Evolutionary conservation across 30 jellyfish, hydroid and myxozoan genomes (phyloP), one percentile per base, ranked within the genome.

Genomic region (Aurelia aurita): DNA sequence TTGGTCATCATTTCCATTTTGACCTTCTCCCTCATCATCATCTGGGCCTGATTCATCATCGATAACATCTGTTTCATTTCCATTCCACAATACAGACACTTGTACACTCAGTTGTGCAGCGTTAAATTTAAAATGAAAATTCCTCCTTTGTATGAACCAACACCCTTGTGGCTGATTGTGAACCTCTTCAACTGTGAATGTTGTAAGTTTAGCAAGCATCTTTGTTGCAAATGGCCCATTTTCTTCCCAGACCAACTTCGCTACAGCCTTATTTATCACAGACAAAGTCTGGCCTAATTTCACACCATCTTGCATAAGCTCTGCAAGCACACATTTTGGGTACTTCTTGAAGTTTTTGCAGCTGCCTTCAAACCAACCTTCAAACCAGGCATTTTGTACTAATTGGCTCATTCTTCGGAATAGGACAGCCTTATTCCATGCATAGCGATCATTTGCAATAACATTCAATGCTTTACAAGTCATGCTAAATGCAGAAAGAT

Each of bases 301-400:
- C 31, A 81, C 84, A 12, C 91, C 78, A 18, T 57, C 83, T 10
- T 73, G 73, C 77, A 81, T 68, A 45, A 81, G 71, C 34, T 53
- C 22, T 16, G 78, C 49, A 4, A 66, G 77, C 29, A 57, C 80
- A 58, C 91, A 69, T 45, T 69, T 81, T 21, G 84, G 91, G 28
- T 81, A 81, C 3, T 79, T 79, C 74, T 62, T 62, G 47, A 60
- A 79, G 82, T 43, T 27, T 22, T 43, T 47, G 31, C 23, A 76
- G 25, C 19, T 69, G 16, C 27, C 69, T 23, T 54, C 91, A 54
- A 81, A 81, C 77, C 80, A 58, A 11, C 91, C 91, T 35, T 81
- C 85, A 61, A 81, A 81, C 84, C 91, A 81, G 35, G 91, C 91
- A 43, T 58, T 55, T 54, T 66, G 91, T 1, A 81, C 57, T 71